Evolutionary conservation across 35 echinoderm and acorn worm species (phyloP), one percentile per base, ranked within the genome.

Genomic region (Amphiura filiformis): DNA sequence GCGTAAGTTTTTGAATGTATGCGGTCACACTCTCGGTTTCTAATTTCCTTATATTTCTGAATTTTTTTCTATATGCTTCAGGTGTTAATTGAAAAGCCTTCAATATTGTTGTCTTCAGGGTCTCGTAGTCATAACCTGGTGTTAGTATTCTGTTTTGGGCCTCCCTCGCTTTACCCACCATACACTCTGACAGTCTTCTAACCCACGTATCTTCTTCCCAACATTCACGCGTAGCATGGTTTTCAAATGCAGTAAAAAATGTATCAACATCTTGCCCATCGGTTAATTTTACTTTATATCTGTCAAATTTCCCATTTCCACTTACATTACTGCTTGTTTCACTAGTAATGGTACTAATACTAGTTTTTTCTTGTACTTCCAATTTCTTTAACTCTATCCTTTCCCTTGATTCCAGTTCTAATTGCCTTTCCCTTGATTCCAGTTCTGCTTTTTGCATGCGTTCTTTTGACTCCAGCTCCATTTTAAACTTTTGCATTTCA

Each of bases 241-340:
- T 77, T 77, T 77, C 75, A 77, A 77, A 77, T 9, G 75, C 75
- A 13, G 28, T 77, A n/a, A 77, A 77, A 30, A 52, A 52, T 20
- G 7, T 7, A 52, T 52, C 7, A 7, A 20, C 44, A 52, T 52
- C 44, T 20, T 52, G 44, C 7, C 44, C 44, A 52, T 52, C 44
- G 7, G 44, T 52, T 52, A 52, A 52, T 52, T 52, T 52, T 52
- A 11, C 7, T 11, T 7, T 7, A 20, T 52, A 52, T 52, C 44
- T 52, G 20, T 52, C 44, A 52, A 52, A 52, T 20, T 52, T 52
- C 7, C 7, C 7, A 20, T 7, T 52, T n/a, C n/a, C n/a, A n/a
- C n/a, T n/a, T n/a, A n/a, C n/a, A 52, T 52, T 7, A 52, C 44
- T 52, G 20, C 7, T 52, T 7, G 44, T 52, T 52, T 52, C 44